Evolutionary conservation across 2,888 invertebrate species (phyloP).

Genomic region (Acrocera orbiculus): DNA sequence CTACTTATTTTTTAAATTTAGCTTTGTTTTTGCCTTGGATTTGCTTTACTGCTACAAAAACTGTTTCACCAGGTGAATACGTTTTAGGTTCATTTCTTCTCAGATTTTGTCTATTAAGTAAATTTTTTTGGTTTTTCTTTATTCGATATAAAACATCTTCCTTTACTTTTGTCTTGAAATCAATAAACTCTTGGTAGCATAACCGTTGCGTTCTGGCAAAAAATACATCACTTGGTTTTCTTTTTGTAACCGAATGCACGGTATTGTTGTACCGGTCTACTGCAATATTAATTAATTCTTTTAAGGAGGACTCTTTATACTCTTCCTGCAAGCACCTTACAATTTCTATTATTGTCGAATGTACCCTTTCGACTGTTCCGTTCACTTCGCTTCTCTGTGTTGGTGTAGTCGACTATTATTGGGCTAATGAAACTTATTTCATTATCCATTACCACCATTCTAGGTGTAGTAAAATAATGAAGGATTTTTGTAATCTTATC

Average conservation of each 20-base stretch:
- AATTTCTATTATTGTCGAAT: neutral
- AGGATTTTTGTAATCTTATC: neutral
- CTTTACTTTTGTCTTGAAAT: too few relatives aligned
- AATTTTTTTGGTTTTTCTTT: too few relatives aligned
- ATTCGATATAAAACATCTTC: too few relatives aligned
- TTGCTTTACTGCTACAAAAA: too few relatives aligned
- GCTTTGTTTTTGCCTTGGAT: too few relatives aligned
- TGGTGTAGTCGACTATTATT: neutral
- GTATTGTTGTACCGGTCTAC: neutral
- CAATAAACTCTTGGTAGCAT: too few relatives aligned
- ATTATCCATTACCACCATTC: neutral
- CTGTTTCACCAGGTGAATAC: too few relatives aligned
- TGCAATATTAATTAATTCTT: neutral
- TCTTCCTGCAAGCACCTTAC: conserved; percentile 1
- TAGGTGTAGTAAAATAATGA: neutral
- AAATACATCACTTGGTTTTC: too few relatives aligned
- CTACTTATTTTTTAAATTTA: too few relatives aligned
- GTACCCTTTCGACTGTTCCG: neutral
- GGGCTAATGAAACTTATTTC: neutral
- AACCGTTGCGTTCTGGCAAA: too few relatives aligned
- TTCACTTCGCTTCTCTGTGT: conserved; percentile 1
- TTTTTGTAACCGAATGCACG: neutral
- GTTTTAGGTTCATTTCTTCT: too few relatives aligned
- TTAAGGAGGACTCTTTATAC: neutral
- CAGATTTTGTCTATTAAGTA: too few relatives aligned